These are phyloP conservation scores for Deroplatys truncata DNA, from an alignment of 2,888 invertebrate species.

Conservation along the genomic window DNA sequence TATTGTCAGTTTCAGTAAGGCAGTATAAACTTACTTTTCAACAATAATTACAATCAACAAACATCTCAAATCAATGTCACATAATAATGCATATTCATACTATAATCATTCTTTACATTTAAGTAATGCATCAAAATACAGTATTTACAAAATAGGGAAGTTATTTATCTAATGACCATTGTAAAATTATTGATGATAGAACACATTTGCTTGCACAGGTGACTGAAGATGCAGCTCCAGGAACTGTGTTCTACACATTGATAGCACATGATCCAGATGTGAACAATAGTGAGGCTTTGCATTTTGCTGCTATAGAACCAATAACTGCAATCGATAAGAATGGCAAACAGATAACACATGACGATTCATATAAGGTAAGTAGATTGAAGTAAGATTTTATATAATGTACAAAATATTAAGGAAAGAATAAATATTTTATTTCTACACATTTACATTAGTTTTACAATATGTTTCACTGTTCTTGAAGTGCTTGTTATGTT, in stretches of 20 bases:
- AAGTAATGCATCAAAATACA: too few species aligned
- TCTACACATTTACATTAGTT: not conserved
- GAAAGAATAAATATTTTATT: not conserved
- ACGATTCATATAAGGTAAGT: conserved; percentile 41
- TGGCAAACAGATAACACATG: conserved; percentile 62
- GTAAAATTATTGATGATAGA: too few species aligned
- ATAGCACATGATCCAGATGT: conserved; percentile 79
- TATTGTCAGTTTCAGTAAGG: too few species aligned
- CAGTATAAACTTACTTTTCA: too few species aligned
- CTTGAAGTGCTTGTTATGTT: too few species aligned
- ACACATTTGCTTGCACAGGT: not conserved
- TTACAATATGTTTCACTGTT: too few species aligned
- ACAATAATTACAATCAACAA: too few species aligned
- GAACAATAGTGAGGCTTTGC: conserved; percentile 60
- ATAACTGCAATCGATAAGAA: conserved; percentile 79
- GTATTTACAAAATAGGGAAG: too few species aligned
- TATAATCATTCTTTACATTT: too few species aligned
- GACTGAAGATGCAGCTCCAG: conserved; percentile 66
- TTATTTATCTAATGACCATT: too few species aligned
- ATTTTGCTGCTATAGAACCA: conserved; percentile 63
- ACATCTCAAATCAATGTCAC: too few species aligned
- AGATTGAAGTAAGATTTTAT: not conserved
- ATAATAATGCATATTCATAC: too few species aligned
- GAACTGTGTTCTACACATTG: conserved; percentile 66
- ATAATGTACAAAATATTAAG: not conserved